A percentile compares a stretch with the other conserved stretches of the same genome.
Evolutionary conservation across 2,888 invertebrate genomes (phyloP).

Genomic region (Panzeria rudis): DNA sequence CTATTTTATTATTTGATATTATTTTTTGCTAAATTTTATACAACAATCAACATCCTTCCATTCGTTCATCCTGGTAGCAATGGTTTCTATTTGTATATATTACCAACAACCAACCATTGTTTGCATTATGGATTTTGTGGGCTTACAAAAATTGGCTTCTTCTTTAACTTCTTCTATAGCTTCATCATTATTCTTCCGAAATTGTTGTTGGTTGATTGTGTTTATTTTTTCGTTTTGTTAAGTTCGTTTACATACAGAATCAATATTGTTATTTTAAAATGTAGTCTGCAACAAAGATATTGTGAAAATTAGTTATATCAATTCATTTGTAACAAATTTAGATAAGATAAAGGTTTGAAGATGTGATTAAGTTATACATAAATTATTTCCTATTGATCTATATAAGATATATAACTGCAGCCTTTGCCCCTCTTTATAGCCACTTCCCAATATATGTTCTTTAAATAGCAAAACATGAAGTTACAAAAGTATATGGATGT

Average conservation of each 20-base stretch:
- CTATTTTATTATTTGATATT: constrained; percentile 43
- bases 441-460: no score
- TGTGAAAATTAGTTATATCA: background rate
- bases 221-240: constrained; percentile 15
- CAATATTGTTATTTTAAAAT: constrained; percentile 53
- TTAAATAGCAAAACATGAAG: no score
- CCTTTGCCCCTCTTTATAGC: no score
- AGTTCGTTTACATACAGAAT: constrained; percentile 61
- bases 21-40: constrained; percentile 34
- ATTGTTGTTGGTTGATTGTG: constrained; percentile 31
- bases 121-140: constrained; percentile 82
- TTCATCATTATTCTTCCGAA: constrained; percentile 13
- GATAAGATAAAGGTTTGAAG: background rate
- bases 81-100: constrained; percentile 66
- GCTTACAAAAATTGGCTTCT: constrained; percentile 82
- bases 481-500: no score
- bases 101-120: constrained; percentile 74
- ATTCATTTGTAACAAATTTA: background rate
- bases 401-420: no score
- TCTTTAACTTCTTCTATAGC: constrained; percentile 72
- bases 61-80: constrained; percentile 59
- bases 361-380: no score
- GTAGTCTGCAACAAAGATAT: background rate
- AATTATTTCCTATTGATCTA: no score
- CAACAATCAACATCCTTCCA: constrained; percentile 58